phyloP scores from a whole-genome alignment of 1,140 invertebrate species.

The Drosophila suzukii region DNA sequence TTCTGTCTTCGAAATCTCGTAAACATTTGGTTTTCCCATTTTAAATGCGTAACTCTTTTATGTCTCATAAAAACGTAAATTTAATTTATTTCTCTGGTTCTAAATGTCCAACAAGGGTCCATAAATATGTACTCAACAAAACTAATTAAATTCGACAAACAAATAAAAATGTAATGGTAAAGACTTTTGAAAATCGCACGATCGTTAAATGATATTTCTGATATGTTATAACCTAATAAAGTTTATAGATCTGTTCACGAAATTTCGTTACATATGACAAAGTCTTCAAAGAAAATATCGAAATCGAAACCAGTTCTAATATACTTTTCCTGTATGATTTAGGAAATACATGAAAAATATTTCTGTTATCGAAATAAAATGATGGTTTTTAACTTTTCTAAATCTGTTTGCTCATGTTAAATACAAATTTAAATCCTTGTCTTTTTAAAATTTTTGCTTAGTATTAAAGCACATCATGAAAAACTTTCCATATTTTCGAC shows the following conservation, averaged over 20 bases:
- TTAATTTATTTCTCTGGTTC: conserved; percentile 19
- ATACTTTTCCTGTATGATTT: too few relatives aligned
- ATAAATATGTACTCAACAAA: conserved; percentile 39
- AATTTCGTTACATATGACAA: not conserved
- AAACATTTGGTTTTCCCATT: conserved; percentile 45
- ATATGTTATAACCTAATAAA: not conserved
- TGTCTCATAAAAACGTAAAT: conserved; percentile 46
- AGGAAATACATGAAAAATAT: too few relatives aligned
- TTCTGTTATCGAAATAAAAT: too few relatives aligned
- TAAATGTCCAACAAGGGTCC: conserved; percentile 10
- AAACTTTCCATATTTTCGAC: not conserved
- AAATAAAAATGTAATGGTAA: conserved; percentile 24
- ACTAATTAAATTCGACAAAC: conserved; percentile 28
- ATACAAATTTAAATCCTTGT: too few relatives aligned
- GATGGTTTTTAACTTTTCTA: too few relatives aligned
- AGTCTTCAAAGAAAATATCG: too few relatives aligned
- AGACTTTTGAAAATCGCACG: not conserved
- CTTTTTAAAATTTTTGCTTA: too few relatives aligned
- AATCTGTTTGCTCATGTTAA: too few relatives aligned
- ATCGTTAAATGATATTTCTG: not conserved
- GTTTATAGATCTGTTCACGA: not conserved
- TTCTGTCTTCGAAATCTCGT: conserved; percentile 42
- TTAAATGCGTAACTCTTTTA: conserved; percentile 33
- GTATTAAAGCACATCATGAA: not conserved
- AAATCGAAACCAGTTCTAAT: too few relatives aligned